Percentiles rank a stretch among this genome's conserved stretches.
Conservation (phyloP, 2,888 invertebrate genomes). For the Conomelus anceps region DNA sequence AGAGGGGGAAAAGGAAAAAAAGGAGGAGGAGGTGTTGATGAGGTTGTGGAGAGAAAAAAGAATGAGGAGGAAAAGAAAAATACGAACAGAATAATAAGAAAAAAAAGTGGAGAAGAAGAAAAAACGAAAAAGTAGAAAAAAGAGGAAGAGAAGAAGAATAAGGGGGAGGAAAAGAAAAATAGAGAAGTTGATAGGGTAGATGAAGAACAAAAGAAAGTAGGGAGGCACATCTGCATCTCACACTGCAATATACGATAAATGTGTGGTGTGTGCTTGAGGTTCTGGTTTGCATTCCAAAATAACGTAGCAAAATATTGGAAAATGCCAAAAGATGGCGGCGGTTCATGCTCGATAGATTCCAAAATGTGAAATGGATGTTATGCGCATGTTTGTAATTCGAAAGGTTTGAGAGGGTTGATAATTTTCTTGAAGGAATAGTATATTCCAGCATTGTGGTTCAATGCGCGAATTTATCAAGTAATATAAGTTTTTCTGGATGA, state of each 20-base stretch:
- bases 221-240: slow-evolving; percentile 15
- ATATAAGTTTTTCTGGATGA: no score
- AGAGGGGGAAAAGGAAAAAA: not conserved
- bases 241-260: slow-evolving; percentile 13
- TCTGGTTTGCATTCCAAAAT: not conserved
- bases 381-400: no score
- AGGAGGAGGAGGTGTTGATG: not conserved
- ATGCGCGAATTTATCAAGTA: no score
- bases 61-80: slow-evolving; percentile 22
- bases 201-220: slow-evolving; percentile 14
- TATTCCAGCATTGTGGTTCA: no score
- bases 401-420: no score
- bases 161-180: not conserved
- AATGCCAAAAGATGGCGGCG: not conserved
- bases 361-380: no score
- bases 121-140: slow-evolving; percentile 10
- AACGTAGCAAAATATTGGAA: not conserved
- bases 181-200: slow-evolving; percentile 14
- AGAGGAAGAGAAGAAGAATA: not conserved
- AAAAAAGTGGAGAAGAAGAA: not conserved
- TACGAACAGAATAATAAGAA: not conserved
- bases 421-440: no score
- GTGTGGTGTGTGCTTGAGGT: not conserved
- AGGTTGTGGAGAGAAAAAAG: not conserved
- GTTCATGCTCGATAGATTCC: no score